Evolutionary conservation across 2,797 vertebrate genomes (phyloP).

Genomic region (Ibycter americanus): DNA sequence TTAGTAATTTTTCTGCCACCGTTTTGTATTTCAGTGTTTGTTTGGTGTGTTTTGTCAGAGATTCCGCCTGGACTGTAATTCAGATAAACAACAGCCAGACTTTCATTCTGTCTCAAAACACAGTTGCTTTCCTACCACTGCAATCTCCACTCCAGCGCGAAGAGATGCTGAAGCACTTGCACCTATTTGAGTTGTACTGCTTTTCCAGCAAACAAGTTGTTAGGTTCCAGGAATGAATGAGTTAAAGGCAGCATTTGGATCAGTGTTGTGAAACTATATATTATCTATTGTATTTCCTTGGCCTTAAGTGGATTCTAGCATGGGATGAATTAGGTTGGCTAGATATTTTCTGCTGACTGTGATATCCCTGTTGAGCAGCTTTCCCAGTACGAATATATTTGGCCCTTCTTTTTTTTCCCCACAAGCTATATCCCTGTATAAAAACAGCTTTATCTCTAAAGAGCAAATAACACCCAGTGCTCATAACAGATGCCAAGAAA

Average conservation of each 20-base stretch:
- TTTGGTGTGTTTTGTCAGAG: neutral
- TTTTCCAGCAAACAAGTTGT: neutral
- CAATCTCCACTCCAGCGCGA: neutral
- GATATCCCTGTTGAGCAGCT: slow-evolving; percentile 73
- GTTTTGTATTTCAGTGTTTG: neutral
- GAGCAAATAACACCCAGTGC: slow-evolving; percentile 84
- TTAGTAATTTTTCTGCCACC: neutral
- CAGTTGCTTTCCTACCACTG: neutral
- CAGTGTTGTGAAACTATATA: slow-evolving; percentile 47
- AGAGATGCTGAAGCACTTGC: neutral
- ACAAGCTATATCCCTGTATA: slow-evolving; percentile 74
- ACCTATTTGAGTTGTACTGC: neutral
- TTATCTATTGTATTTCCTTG: slow-evolving; percentile 69
- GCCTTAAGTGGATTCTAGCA: slow-evolving; percentile 65
- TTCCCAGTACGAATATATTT: slow-evolving; percentile 78
- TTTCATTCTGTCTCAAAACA: neutral
- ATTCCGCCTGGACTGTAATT: neutral
- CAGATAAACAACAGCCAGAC: neutral
- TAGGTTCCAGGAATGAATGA: slow-evolving; percentile 42
- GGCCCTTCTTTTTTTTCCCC: slow-evolving; percentile 70
- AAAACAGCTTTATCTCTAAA: slow-evolving; percentile 85
- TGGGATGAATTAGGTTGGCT: slow-evolving; percentile 58
- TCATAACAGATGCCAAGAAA: slow-evolving; percentile 85
- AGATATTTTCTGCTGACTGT: slow-evolving; percentile 75
- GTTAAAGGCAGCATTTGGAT: slow-evolving; percentile 67